Evolutionary conservation across 2,888 invertebrate species (phyloP).

Genomic region (Dasypolia templi): DNA sequence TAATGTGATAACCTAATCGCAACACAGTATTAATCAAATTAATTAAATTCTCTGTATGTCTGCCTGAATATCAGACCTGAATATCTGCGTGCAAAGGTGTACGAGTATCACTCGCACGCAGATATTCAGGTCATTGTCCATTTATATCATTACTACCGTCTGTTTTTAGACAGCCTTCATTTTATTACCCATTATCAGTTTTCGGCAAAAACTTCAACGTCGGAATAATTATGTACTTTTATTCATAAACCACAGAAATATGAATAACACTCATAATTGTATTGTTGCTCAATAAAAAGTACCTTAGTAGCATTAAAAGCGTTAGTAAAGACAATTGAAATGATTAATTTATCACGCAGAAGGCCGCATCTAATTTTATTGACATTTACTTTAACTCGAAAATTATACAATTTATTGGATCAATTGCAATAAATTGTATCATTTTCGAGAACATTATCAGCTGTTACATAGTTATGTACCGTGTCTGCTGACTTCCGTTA

Average conservation of each 20-base stretch:
- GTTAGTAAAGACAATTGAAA: not conserved
- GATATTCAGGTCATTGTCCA: not conserved
- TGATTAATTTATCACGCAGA: not conserved
- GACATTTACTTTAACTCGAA: not conserved
- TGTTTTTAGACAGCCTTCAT: not conserved
- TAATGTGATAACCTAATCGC: too few relatives aligned
- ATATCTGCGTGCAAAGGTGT: too few relatives aligned
- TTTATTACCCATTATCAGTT: conserved; percentile 7
- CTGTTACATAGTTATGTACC: not conserved
- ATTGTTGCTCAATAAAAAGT: too few relatives aligned
- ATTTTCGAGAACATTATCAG: conserved; percentile 13
- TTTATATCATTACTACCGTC: not conserved
- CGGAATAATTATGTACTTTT: not conserved
- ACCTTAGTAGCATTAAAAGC: not conserved
- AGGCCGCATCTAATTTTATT: not conserved
- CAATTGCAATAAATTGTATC: conserved; percentile 3
- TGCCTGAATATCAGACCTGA: too few relatives aligned
- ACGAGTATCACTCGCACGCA: not conserved
- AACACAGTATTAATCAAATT: too few relatives aligned
- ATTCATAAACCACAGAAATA: not conserved
- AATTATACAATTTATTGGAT: too few relatives aligned
- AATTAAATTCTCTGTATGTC: not conserved
- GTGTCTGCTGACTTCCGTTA: conserved; percentile 31
- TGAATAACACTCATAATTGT: not conserved
- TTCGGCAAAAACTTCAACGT: not conserved